A percentile compares a stretch with the other conserved stretches of the same genome.
Conservation (phyloP, 2,113 vertebrate genomes). For the Chloebia gouldiae region DNA sequence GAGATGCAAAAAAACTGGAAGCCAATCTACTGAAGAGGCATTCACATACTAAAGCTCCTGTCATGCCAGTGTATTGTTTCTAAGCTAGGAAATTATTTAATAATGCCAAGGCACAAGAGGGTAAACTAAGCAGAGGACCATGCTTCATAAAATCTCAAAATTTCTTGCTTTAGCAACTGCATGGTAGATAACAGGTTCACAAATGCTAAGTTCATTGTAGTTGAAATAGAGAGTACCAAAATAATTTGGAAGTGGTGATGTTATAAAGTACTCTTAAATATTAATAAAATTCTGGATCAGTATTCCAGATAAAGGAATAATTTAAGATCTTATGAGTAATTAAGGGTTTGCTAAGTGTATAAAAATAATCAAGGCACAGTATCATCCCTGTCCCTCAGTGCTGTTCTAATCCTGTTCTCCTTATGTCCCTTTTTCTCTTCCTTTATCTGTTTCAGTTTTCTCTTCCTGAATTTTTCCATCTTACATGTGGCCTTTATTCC, state of each 20-base stretch:
- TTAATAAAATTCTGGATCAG: not conserved
- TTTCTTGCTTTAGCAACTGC: not conserved
- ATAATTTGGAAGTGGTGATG: not conserved
- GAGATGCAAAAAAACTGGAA: not conserved
- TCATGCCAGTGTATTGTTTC: not conserved
- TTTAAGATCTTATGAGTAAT: constrained; percentile 10
- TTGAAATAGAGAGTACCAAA: not conserved
- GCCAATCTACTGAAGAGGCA: not conserved
- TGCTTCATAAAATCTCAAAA: not conserved
- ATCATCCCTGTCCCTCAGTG: not conserved
- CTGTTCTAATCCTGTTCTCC: not conserved
- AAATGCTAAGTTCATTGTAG: not conserved
- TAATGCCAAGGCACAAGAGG: not conserved
- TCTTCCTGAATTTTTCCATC: not conserved
- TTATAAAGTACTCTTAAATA: not conserved
- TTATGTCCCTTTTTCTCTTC: not conserved
- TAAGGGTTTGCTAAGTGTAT: not conserved
- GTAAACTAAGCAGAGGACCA: not conserved
- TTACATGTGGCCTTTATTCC: not conserved
- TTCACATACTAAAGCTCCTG: not conserved
- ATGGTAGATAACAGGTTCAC: not conserved
- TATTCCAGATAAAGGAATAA: not conserved
- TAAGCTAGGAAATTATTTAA: not conserved
- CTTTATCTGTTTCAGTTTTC: not conserved
- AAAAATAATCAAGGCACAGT: not conserved